Percentiles rank a stretch among this genome's conserved stretches.
phyloP scores from a whole-genome alignment of 2,888 invertebrate species.

The Papilio elwesi region DNA sequence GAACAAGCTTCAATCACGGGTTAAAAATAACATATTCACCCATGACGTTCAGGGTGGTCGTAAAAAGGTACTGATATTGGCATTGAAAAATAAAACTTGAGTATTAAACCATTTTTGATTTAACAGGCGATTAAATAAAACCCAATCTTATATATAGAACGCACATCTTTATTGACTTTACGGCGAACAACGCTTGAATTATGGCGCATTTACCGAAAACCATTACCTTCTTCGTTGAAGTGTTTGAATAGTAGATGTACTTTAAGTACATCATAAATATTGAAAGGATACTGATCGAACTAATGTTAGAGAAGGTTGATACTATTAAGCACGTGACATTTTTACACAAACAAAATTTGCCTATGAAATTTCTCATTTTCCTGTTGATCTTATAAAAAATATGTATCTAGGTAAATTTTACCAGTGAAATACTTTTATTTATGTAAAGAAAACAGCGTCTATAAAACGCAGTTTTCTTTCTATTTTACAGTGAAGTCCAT shows the following conservation, averaged over 20 bases:
- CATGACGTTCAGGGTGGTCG: constrained; percentile 29
- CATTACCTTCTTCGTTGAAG: constrained; percentile 36
- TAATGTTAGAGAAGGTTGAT: constrained; percentile 16
- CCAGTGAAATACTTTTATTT: too few relatives aligned
- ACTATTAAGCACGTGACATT: constrained; percentile 1
- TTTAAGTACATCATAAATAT: constrained; percentile 34
- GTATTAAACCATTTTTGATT: constrained; percentile 43
- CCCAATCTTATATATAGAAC: constrained; percentile 18
- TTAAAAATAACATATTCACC: constrained; percentile 57
- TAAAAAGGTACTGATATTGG: constrained; percentile 48
- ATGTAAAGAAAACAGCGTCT: too few relatives aligned
- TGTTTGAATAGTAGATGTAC: constrained; percentile 36
- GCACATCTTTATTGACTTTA: constrained; percentile 29
- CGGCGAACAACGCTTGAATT: constrained; percentile 26
- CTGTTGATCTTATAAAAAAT: neutral
- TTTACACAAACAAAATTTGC: neutral
- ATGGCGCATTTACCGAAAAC: constrained; percentile 34
- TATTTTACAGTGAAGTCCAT: too few relatives aligned
- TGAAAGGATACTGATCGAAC: constrained; percentile 27
- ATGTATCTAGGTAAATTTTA: too few relatives aligned
- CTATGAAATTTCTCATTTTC: neutral
- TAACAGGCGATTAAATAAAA: constrained; percentile 28
- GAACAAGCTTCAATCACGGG: constrained; percentile 50
- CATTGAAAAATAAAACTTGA: constrained; percentile 55
- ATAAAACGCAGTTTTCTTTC: too few relatives aligned